Evolutionary conservation across 2,113 vertebrate genomes (phyloP).

Genomic region (Hiodon alosoides): DNA sequence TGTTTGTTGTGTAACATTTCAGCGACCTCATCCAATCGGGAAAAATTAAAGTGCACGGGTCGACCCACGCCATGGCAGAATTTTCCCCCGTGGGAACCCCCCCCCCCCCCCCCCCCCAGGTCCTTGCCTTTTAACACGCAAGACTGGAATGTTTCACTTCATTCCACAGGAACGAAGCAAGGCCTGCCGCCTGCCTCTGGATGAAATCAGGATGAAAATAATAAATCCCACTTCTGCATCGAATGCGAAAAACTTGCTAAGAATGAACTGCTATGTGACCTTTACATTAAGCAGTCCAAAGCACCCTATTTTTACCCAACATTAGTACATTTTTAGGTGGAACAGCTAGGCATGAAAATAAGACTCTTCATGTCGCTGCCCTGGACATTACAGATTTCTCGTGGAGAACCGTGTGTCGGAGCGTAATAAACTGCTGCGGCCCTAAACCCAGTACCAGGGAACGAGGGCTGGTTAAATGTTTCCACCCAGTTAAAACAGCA

Average conservation of each 20-base stretch:
- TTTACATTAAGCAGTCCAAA: slow-evolving; percentile 18
- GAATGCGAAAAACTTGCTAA: not conserved
- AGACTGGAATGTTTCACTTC: no score
- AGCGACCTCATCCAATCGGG: no score
- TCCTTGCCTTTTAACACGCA: no score
- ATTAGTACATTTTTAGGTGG: slow-evolving; percentile 13
- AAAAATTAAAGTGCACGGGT: no score
- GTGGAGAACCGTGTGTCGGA: not conserved
- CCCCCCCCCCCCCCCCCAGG: not conserved
- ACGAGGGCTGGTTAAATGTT: not conserved
- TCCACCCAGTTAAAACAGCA: not conserved
- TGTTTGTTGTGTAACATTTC: no score
- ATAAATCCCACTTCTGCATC: slow-evolving; percentile 15
- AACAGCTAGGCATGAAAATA: slow-evolving; percentile 7
- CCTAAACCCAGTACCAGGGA: not conserved
- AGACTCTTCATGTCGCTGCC: slow-evolving; percentile 6
- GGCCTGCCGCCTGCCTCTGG: no score
- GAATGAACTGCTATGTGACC: slow-evolving; percentile 1
- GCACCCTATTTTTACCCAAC: not conserved
- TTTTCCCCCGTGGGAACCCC: not conserved
- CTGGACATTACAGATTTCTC: not conserved
- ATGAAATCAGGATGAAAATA: slow-evolving; percentile 7
- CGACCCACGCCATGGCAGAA: no score
- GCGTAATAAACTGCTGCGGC: not conserved
- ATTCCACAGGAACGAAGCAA: no score